These are phyloP conservation scores for Molossus alvarezi DNA, from an alignment of 2,797 vertebrate genomes.

Conservation along the genomic window DNA sequence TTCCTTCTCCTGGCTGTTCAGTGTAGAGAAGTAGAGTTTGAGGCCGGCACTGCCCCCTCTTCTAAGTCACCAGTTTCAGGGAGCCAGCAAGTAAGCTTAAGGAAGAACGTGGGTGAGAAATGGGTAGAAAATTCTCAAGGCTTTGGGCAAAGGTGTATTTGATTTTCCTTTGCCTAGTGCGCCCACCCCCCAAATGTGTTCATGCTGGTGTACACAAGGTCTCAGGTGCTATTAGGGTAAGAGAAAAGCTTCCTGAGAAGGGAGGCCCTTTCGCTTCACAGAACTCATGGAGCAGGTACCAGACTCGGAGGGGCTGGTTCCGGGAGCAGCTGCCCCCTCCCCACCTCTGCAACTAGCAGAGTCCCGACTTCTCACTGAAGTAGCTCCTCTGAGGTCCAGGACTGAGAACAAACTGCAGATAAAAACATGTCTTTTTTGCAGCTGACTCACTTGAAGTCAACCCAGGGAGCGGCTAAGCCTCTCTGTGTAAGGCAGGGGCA, in stretches of 20 bases:
- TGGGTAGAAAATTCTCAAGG: not conserved
- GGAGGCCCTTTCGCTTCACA: not conserved
- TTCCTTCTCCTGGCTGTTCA: not conserved
- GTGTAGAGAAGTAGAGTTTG: not conserved
- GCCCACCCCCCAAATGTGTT: accelerated
- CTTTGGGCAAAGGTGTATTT: not conserved
- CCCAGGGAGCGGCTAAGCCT: not conserved
- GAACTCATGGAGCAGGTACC: not conserved
- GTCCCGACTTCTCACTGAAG: not conserved
- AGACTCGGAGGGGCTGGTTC: not conserved
- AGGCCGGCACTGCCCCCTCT: not conserved
- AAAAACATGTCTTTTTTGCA: conserved; percentile 64
- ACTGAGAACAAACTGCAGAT: conserved; percentile 48
- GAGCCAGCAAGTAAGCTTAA: not conserved
- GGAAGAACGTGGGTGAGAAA: not conserved
- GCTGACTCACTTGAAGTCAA: conserved; percentile 65
- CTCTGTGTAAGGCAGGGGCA: conserved; percentile 69
- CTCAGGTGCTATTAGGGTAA: not conserved
- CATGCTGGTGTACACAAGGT: not conserved
- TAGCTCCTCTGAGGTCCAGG: conserved; percentile 26
- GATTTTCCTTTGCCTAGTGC: not conserved
- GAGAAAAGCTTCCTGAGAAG: not conserved
- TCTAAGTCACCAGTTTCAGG: not conserved
- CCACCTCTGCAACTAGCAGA: not conserved
- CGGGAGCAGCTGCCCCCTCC: not conserved